Evolutionary conservation across 2,888 invertebrate genomes (phyloP).

Genomic region (Polietes domitor): DNA sequence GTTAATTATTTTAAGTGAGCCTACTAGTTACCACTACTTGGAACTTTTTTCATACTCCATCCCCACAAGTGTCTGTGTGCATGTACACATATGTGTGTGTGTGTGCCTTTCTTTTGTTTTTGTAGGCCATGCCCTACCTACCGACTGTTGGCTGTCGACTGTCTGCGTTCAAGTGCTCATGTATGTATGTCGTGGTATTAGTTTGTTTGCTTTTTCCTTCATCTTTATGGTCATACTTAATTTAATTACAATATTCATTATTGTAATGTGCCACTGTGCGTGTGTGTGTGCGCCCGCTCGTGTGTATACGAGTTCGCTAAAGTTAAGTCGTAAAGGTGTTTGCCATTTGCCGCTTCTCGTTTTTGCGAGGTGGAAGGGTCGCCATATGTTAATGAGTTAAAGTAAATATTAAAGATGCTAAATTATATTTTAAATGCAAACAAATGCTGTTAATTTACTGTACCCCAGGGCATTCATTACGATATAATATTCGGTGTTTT

Average conservation of each 20-base stretch:
- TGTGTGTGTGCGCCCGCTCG: not conserved
- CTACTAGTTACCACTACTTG: constrained; percentile 9
- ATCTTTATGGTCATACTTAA: constrained; percentile 52
- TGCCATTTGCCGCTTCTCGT: not conserved
- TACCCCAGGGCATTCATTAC: too few species aligned
- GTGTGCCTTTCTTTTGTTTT: not conserved
- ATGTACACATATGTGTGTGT: not conserved
- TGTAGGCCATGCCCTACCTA: not conserved
- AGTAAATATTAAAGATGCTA: too few species aligned
- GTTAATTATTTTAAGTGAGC: constrained; percentile 64
- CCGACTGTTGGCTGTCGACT: not conserved
- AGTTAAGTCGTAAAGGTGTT: constrained; percentile 13
- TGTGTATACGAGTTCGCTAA: not conserved
- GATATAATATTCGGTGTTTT: too few species aligned
- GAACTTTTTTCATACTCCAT: not conserved
- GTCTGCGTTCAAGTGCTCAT: constrained; percentile 8
- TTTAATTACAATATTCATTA: constrained; percentile 59
- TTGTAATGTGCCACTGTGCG: constrained; percentile 14
- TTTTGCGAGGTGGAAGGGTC: too few species aligned
- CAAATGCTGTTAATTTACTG: too few species aligned
- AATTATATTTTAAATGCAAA: too few species aligned
- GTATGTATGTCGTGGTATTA: constrained; percentile 22
- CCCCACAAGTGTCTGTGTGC: not conserved
- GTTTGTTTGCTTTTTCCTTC: constrained; percentile 35
- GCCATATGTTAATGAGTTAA: too few species aligned